Conservation (phyloP, 2,797 vertebrate genomes). For the Tokudaia tokunoshimensis region DNA sequence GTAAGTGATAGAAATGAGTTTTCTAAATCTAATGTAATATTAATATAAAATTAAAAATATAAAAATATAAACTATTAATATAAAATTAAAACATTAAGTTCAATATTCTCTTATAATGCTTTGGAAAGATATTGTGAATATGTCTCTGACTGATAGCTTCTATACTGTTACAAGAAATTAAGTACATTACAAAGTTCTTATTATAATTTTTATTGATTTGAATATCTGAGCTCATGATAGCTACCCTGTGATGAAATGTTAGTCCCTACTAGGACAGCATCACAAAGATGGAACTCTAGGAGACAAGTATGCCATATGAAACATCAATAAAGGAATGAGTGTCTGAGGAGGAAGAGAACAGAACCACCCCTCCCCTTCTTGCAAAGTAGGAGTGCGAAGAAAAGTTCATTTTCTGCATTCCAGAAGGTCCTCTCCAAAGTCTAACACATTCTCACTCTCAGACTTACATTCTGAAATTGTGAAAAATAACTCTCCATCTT, state of each 20-base stretch:
- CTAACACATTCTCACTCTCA: not conserved
- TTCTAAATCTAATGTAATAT: not conserved
- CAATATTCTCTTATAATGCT: not conserved
- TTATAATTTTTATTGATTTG: not conserved
- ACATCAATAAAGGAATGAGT: too few relatives aligned
- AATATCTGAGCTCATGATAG: not conserved
- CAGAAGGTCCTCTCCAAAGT: not conserved
- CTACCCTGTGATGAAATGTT: not conserved
- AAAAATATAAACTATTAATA: not conserved
- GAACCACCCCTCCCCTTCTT: not conserved
- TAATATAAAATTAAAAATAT: slow-evolving; percentile 8
- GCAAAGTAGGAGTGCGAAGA: not conserved
- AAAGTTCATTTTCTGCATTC: not conserved
- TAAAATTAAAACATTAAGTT: slow-evolving; percentile 21
- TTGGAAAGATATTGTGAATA: not conserved
- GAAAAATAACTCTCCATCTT: not conserved
- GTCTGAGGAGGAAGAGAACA: not conserved
- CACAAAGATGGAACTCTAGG: not conserved
- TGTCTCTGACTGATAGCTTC: not conserved
- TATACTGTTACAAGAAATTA: not conserved
- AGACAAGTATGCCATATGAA: not conserved
- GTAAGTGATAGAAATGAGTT: not conserved
- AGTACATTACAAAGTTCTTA: not conserved
- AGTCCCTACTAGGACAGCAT: not conserved
- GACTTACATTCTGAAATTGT: not conserved